Evolutionary conservation across 1,140 invertebrate genomes (phyloP), one percentile per base, ranked within the genome.

Genomic region (Drosophila parabipectinata): DNA sequence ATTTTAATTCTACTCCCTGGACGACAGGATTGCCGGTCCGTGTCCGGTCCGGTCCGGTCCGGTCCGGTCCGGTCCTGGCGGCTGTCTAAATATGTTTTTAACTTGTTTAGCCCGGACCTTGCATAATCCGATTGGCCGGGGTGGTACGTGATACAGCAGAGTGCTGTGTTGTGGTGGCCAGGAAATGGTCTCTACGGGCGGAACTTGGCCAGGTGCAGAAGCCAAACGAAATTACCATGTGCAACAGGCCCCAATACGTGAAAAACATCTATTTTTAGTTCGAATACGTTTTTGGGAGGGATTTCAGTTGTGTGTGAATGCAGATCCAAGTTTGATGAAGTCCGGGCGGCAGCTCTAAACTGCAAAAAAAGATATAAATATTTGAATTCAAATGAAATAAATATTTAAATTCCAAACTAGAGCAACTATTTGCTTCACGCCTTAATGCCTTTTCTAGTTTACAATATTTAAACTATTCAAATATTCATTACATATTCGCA

Each of bases 41-140:
- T 41, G 34, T 53, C 30, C 18, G 18, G 18, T 18, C 18, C 18
- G 18, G 18, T 18, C 18, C 18, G 18, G 18, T 18, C 18, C 1
- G 18, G 18, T 18, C 18, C 1, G 18, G 34, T 53, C 30, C 12
- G 14, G 14, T 7, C 32, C 32, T 9, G 32, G 14, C n/a, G n/a
- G 37, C 18, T 54, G 52, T 67, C 74, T 61, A 78, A 85, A 87
- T 75, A 82, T 81, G 78, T 78, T 81, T 87, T 81, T 67, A 82
- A 82, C 78, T 87, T 67, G 82, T 75, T 81, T 79, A 81, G 64
- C 58, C 61, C 69, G 51, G 64, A 66, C 51, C 47, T 30, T 62
- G 64, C 39, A 63, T 81, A 83, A 71, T 69, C 79, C 68, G 76
- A 84, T 79, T 83, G 71, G 52, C 45, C 54, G 24, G 61, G 18